Evolutionary conservation across 2,888 invertebrate genomes (phyloP), one percentile per base, ranked within the genome.

Genomic region (Phanerotoma sp.): DNA sequence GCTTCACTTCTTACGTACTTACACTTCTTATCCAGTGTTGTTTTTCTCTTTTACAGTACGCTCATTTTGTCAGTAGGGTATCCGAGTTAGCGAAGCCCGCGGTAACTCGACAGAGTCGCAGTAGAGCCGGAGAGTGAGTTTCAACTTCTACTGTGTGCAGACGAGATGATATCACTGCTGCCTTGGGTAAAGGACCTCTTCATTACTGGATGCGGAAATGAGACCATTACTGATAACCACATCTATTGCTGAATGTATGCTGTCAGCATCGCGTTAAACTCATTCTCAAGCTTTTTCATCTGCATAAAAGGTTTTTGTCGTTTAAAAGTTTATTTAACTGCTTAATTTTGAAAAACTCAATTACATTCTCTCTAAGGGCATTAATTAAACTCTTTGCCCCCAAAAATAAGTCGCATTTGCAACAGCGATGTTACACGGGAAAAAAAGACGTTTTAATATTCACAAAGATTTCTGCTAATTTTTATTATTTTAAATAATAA

Each of bases 141-240:
- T 46, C 32, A 33, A 46, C n/a, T 56, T 52, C 54, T 55, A 55
- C 60, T n/a, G 57, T 57, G 49, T 47, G 13, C n/a, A n/a, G n/a
- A n/a, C n/a, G 48, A 62, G 65, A 66, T 66, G 47, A 58, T 66
- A 67, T 66, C 66, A 54, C 58, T 44, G 55, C 32, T 51, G 44
- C 51, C 59, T 58, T 53, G 56, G 50, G 60, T 56, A 60, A 62
- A 58, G 59, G 60, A 63, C 61, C 62, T 54, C 53, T 61, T 61
- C 61, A 63, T 67, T 64, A 66, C 62, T 59, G 58, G 53, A 59
- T 54, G 58, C 63, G 65, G 65, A 64, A 66, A 65, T 63, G 59
- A 62, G 63, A 65, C 63, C 56, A 61, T 63, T 62, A 55, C 65
- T 62, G 66, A 67, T 67, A 67, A 63, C 61, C 56, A 60, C 56